Base-by-base conservation (phyloP, 2,888 invertebrate species). In the Microctonus aethiopoides region DNA sequence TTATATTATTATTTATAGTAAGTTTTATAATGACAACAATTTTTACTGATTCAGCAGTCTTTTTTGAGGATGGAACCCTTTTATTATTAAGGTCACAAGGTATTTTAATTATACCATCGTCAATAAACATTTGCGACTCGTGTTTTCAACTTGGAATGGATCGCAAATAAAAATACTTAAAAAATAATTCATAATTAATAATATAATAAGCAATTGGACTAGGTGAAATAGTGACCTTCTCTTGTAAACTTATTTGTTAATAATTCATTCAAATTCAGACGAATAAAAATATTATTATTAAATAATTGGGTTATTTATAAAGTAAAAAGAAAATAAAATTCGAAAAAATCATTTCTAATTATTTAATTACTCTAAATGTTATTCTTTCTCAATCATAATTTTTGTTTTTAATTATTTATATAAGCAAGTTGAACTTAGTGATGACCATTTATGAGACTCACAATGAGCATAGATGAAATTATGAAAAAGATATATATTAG, bases 171-270 rank as follows among this genome's bases (percentile, higher is more conserved):
- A 39, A 11, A 39, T 11, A 39, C n/a, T 11, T 20, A 6, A 46
- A n/a, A 46, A 7, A 16, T 16, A 46, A 4, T 46, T 0, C 4
- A 20, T 46, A 46, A 4, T n/a, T 46, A 20, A 16, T 5, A 16
- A 46, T 4, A n/a, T 39, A 16, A 9, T 46, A 9, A 9, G n/a
- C n/a, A 46, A 46, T 16, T 16, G 6, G 46, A 46, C 46, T 46
- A 16, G 20, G 79, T 76, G 78, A 81, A 79, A 78, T 79, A 79
- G 77, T 77, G 78, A 77, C 76, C 36, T 9, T 26, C 24, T 56
- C 24, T n/a, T 11, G 10, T 46, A 36, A 5, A 36, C 1, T 32
- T 11, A 32, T 32, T 16, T n/a, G 11, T 52, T n/a, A n/a, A n/a
- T 24, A n/a, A 46, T 22, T 46, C 16, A 51, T 16, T 22, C 10